These are phyloP conservation scores for Campopleginae sp. DNA, from an alignment of 2,888 invertebrate genomes.

Conservation along the genomic window DNA sequence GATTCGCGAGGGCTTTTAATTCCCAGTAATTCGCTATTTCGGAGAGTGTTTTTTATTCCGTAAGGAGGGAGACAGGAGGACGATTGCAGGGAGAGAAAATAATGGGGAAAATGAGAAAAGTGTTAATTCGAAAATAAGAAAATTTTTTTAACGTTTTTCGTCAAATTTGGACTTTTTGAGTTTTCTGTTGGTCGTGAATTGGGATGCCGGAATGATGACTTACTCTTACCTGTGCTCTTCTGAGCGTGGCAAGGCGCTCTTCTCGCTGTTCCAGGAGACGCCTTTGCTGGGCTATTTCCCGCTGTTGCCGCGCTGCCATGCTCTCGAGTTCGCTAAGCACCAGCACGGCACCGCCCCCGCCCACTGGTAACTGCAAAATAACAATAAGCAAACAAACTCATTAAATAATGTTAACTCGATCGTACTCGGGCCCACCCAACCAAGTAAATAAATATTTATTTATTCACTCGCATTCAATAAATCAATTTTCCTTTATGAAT, in stretches of 20 bases:
- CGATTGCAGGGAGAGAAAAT: too few species aligned
- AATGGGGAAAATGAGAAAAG: too few species aligned
- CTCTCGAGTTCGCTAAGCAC: slow-evolving; percentile 98
- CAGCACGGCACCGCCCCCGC: slow-evolving; percentile 93
- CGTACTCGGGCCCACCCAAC: neutral
- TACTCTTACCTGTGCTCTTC: slow-evolving; percentile 83
- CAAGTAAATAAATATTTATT: too few species aligned
- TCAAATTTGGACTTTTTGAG: too few species aligned
- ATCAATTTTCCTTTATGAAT: too few species aligned
- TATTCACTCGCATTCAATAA: too few species aligned
- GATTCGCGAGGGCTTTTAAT: neutral
- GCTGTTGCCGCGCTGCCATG: slow-evolving; percentile 98
- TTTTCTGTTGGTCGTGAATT: too few species aligned
- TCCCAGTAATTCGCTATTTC: too few species aligned
- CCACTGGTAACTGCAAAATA: slow-evolving; percentile 90
- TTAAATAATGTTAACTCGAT: slow-evolving; percentile 3
- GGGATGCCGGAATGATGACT: slow-evolving; percentile 61
- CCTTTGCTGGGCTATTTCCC: slow-evolving; percentile 97
- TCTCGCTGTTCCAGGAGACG: slow-evolving; percentile 98
- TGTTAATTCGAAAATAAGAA: too few species aligned
- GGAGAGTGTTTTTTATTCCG: too few species aligned
- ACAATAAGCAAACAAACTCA: slow-evolving; percentile 8
- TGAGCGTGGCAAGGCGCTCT: slow-evolving; percentile 85
- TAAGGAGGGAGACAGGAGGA: too few species aligned
- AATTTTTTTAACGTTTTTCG: neutral